Evolutionary conservation across 2,888 invertebrate species (phyloP).

Genomic region (Ormyrus labotus): DNA sequence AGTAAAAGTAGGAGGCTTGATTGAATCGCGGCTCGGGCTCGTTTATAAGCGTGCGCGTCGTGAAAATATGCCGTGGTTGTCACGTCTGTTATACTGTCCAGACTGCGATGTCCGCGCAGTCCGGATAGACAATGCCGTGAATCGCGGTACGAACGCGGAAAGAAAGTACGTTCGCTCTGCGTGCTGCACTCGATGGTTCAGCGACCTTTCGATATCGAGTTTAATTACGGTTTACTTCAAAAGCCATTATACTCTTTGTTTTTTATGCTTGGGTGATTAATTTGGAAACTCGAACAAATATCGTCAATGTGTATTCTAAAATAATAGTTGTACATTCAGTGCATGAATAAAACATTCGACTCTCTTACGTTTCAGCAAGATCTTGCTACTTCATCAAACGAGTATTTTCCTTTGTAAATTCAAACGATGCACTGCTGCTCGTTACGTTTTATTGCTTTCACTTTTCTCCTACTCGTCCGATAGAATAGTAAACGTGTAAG

Average conservation of each 20-base stretch:
- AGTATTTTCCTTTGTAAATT: conserved; percentile 28
- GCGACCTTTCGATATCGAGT: background rate
- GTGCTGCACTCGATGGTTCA: conserved; percentile 3
- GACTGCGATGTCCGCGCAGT: background rate
- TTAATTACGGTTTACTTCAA: no score
- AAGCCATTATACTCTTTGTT: rapidly evolving
- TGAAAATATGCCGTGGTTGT: conserved; percentile 40
- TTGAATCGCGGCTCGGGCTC: background rate
- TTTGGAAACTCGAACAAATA: no score
- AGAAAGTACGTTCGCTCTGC: background rate
- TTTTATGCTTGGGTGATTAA: no score
- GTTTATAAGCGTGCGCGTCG: conserved; percentile 26
- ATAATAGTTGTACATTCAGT: no score
- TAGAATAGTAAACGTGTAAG: background rate
- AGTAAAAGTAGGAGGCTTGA: background rate
- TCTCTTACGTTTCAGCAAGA: no score
- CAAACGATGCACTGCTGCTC: background rate
- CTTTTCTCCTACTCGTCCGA: conserved; percentile 20
- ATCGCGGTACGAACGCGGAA: background rate
- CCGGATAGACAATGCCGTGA: background rate
- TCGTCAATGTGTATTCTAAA: no score
- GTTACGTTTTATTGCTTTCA: conserved; percentile 43
- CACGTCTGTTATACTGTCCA: background rate
- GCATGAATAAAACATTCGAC: no score
- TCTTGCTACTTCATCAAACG: conserved; percentile 11